Percentiles rank a stretch among this genome's conserved stretches.
Conservation (phyloP, 1,140 invertebrate genomes). For the Mizuhopecten yessoensis region DNA sequence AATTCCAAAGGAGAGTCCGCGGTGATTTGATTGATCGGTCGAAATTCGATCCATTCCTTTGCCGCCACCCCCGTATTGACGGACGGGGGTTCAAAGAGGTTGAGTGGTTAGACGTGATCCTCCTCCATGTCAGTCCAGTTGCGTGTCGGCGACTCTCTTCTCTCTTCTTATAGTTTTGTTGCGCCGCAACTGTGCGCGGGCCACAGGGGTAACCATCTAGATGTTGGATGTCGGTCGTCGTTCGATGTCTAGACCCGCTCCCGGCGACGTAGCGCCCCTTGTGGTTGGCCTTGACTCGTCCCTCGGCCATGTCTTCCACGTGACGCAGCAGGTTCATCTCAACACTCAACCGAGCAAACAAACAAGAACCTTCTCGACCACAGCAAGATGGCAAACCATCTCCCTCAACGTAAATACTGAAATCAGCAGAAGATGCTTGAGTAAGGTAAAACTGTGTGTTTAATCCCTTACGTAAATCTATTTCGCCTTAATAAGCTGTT, state of each 20-base stretch:
- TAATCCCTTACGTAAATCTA: too few species aligned
- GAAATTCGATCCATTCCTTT: slow-evolving; percentile 55
- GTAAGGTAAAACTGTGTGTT: too few species aligned
- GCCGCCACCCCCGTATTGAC: slow-evolving; percentile 42
- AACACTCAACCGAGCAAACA: too few species aligned
- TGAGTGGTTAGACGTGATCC: slow-evolving; percentile 52
- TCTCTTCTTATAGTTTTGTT: slow-evolving; percentile 54
- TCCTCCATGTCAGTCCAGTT: slow-evolving; percentile 45
- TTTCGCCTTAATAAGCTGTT: too few species aligned
- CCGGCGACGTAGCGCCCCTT: slow-evolving; percentile 58
- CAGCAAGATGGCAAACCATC: too few species aligned
- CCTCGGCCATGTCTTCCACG: too few species aligned
- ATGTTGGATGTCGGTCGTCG: neutral
- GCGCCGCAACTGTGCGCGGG: slow-evolving; percentile 33
- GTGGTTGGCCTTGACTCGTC: slow-evolving; percentile 54
- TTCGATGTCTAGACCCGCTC: neutral
- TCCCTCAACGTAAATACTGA: too few species aligned
- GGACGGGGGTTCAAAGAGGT: slow-evolving; percentile 53
- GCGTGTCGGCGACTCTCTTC: neutral
- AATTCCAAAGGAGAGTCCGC: slow-evolving; percentile 46
- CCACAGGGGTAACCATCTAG: slow-evolving; percentile 43
- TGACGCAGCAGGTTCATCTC: too few species aligned
- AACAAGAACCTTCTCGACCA: too few species aligned
- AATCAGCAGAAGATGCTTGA: too few species aligned
- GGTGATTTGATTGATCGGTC: slow-evolving; percentile 55